Evolutionary conservation across 2,113 vertebrate genomes (phyloP).

Genomic region (Cygnus atratus): DNA sequence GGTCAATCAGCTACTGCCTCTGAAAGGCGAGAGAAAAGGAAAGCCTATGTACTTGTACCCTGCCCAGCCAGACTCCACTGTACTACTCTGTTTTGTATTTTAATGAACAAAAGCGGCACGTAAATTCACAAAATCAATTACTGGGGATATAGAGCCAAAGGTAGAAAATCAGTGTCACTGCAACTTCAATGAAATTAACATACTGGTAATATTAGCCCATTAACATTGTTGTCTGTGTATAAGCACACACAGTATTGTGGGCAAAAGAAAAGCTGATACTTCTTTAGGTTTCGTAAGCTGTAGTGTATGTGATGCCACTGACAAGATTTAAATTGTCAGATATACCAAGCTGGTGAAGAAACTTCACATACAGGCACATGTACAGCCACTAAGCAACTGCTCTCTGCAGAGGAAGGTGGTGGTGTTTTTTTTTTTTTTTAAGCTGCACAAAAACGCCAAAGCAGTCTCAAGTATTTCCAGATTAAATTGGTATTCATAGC

Average conservation of each 20-base stretch:
- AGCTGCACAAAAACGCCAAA: neutral
- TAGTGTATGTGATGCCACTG: neutral
- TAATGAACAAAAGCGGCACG: conserved; percentile 34
- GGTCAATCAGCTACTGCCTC: neutral
- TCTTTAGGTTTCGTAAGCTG: conserved; percentile 1
- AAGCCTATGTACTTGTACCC: neutral
- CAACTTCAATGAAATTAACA: conserved; percentile 1
- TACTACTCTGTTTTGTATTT: neutral
- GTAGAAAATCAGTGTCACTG: conserved; percentile 16
- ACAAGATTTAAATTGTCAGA: neutral
- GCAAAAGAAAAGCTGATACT: neutral
- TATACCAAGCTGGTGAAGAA: neutral
- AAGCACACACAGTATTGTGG: neutral
- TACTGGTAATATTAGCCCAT: conserved; percentile 34
- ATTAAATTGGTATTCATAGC: neutral
- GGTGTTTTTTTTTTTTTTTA: neutral
- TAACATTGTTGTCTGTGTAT: conserved; percentile 55
- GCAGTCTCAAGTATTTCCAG: neutral
- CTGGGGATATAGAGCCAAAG: neutral
- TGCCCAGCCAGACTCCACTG: neutral
- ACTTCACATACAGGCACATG: neutral
- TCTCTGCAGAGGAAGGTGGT: neutral
- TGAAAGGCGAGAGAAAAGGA: neutral
- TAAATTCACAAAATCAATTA: conserved; percentile 1
- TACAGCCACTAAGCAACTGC: neutral